Evolutionary conservation across 2,797 vertebrate genomes (phyloP), one percentile per base, ranked within the genome.

Genomic region (Monodelphis domestica): DNA sequence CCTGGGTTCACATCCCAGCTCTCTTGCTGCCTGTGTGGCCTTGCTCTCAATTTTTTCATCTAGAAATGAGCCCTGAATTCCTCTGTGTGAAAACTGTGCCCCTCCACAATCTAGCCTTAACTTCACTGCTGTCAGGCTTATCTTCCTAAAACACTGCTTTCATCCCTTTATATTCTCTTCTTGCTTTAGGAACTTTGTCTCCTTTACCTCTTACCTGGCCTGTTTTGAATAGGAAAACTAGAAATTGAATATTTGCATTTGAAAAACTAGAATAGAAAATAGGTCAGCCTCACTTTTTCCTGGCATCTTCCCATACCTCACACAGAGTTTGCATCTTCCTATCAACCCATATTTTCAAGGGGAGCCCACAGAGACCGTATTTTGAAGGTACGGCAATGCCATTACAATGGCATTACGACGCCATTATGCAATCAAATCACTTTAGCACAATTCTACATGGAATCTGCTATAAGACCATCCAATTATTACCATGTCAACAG

Each of bases 401-500:
- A 78, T 78, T 70, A 70, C 29, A 3, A 30, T 57, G 87, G 45
- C 87, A 92, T 95, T 89, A 90, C 24, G 7, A 88, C 21, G 53
- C 78, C n/a, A n/a, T 93, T 91, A 12, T 87, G 63, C 93, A 89
- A 89, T 87, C 53, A 5, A 94, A 87, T 0, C 91, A 53, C 91
- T 92, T 59, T 3, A 89, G 90, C 52, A 91, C 53, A 87, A 90
- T 94, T 30, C 91, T 94, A 56, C 70, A 95, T 0, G 3, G 53
- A 93, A 26, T 12, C 88, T 53, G 52, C 0, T 94, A 17, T 91
- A 30, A 78, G 95, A 91, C 70, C 88, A 91, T 97, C 97, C 38
- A 54, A 84, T 54, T 95, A 90, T 78, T 95, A 89, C 53, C 70
- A 93, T 95, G 95, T 95, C 96, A 97, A 94, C 96, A 97, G 93